Evolutionary conservation across 2,797 vertebrate genomes (phyloP).

Genomic region (Artibeus jamaicensis): DNA sequence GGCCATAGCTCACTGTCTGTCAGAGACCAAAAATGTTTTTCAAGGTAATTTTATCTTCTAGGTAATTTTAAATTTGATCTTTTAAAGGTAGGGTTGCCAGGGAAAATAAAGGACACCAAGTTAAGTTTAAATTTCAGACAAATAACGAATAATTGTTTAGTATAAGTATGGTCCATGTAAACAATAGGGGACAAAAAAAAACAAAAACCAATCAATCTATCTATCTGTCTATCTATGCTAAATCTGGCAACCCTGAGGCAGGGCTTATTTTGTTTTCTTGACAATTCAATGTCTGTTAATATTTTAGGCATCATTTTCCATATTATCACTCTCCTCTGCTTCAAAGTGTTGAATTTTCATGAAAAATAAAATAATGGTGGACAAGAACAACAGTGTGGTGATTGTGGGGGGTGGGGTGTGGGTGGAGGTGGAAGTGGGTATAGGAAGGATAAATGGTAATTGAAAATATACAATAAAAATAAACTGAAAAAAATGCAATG

Average conservation of each 20-base stretch:
- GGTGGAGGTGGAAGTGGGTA: neutral
- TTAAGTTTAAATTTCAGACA: constrained; percentile 44
- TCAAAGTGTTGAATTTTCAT: constrained; percentile 10
- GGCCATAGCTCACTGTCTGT: neutral
- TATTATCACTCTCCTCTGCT: neutral
- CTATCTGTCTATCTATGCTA: neutral
- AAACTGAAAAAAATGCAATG: neutral
- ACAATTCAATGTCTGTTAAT: neutral
- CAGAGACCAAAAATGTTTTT: neutral
- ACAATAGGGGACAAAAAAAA: neutral
- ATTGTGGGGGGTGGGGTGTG: neutral
- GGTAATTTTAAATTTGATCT: neutral
- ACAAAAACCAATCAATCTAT: neutral
- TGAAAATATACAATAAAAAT: neutral
- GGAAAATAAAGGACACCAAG: neutral
- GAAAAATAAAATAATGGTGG: constrained; percentile 18
- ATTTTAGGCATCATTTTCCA: neutral
- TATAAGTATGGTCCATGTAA: neutral
- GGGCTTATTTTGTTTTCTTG: constrained; percentile 23
- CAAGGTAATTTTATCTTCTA: neutral
- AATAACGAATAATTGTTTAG: neutral
- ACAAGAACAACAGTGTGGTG: neutral
- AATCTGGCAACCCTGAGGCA: neutral
- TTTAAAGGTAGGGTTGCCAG: neutral
- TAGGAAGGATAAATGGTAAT: neutral